phyloP scores from a whole-genome alignment of 1,140 invertebrate species.

The Lepidostoma basale region DNA sequence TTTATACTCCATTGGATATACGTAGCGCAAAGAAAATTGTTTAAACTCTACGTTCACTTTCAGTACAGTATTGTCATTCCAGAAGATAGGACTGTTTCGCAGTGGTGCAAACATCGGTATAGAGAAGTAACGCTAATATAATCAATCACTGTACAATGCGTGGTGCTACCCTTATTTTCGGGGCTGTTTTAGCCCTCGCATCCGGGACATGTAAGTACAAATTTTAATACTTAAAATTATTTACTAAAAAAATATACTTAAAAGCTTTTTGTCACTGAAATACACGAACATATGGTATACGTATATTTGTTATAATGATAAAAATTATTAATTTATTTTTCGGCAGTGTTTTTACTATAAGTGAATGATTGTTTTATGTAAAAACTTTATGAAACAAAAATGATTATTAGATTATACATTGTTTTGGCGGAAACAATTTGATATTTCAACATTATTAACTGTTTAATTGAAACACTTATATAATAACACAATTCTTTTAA shows the following conservation, averaged over 20 bases:
- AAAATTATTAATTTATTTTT: too few species aligned
- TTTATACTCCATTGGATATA: background rate
- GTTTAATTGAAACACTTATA: too few species aligned
- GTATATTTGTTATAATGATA: too few species aligned
- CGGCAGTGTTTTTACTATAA: too few species aligned
- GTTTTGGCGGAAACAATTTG: too few species aligned
- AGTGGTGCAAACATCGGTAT: background rate
- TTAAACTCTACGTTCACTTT: background rate
- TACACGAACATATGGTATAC: background rate
- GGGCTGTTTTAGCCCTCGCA: constrained; percentile 21
- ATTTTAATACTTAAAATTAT: background rate
- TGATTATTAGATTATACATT: too few species aligned
- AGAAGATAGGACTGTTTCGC: background rate
- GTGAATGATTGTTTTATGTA: too few species aligned
- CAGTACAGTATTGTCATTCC: constrained; percentile 20
- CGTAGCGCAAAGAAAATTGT: background rate
- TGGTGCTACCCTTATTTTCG: constrained; percentile 17
- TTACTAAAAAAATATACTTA: background rate
- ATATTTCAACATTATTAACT: too few species aligned
- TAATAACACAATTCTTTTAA: too few species aligned
- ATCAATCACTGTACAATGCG: constrained; percentile 9
- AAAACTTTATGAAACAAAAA: too few species aligned
- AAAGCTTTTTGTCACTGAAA: background rate
- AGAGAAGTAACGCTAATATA: background rate
- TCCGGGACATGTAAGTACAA: constrained; percentile 14